These are phyloP conservation scores for Hetaerina titia DNA, from an alignment of 2,888 invertebrate genomes.

Conservation along the genomic window DNA sequence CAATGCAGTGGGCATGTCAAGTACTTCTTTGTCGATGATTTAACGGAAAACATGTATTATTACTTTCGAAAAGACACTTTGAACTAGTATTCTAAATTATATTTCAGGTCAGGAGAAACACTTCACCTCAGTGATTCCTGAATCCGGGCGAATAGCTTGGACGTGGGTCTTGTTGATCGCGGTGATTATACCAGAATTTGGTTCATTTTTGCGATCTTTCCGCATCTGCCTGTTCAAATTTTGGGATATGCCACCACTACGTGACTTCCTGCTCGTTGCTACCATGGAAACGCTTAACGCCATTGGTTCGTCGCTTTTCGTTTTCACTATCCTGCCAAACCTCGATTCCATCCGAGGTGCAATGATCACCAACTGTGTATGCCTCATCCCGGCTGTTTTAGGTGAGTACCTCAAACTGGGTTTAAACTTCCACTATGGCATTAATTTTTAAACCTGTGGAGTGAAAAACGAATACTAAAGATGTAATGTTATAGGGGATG, in stretches of 20 bases:
- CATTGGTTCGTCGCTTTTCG: slow-evolving; percentile 90
- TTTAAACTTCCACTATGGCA: not conserved
- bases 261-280: slow-evolving; percentile 85
- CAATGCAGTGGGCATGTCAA: too few relatives aligned
- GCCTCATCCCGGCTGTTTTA: slow-evolving; percentile 90
- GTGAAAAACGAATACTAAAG: too few relatives aligned
- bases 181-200: slow-evolving; percentile 92
- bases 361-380: slow-evolving; percentile 97
- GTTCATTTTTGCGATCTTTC: slow-evolving; percentile 89
- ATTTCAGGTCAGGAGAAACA: slow-evolving; percentile 90
- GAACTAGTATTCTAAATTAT: slow-evolving; percentile 16
- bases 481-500: too few relatives aligned
- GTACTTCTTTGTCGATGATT: not conserved
- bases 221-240: slow-evolving; percentile 96
- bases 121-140: slow-evolving; percentile 89
- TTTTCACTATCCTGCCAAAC: slow-evolving; percentile 93
- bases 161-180: slow-evolving; percentile 94
- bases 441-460: too few relatives aligned
- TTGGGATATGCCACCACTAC: slow-evolving; percentile 85
- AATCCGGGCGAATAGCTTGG: slow-evolving; percentile 93
- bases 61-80: not conserved
- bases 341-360: slow-evolving; percentile 96
- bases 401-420: slow-evolving; percentile 76
- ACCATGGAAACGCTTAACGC: slow-evolving; percentile 93
- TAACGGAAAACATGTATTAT: slow-evolving; percentile 21